phyloP scores from a whole-genome alignment of 2,797 vertebrate species.

The Pteronotus mesoamericanus region DNA sequence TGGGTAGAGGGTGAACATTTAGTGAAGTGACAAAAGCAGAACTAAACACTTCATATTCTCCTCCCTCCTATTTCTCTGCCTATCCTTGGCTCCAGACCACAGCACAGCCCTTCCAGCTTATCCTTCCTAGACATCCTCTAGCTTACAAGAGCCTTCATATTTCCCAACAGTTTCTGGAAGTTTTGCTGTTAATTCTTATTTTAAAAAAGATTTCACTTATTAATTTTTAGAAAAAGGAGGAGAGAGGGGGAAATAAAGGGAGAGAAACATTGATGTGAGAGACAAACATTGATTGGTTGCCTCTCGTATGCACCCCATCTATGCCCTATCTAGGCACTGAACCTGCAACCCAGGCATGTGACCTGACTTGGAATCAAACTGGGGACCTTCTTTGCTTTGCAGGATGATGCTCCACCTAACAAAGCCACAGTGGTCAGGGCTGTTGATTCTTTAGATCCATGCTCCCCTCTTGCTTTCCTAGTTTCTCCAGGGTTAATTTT shows the following conservation, averaged over 20 bases:
- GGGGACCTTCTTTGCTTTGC: background rate
- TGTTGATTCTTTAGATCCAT: background rate
- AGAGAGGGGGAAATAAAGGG: background rate
- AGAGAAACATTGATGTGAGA: background rate
- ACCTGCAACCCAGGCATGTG: background rate
- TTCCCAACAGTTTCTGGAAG: background rate
- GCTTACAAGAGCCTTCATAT: background rate
- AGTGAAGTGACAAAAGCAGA: background rate
- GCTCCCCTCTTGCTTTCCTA: background rate
- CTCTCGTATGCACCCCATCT: background rate
- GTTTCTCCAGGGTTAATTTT: background rate
- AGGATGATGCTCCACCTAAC: background rate
- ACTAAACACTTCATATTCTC: fast-evolving
- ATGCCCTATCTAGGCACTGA: background rate
- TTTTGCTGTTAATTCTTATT: background rate
- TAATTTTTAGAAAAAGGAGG: background rate
- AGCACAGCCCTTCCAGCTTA: background rate
- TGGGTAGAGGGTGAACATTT: background rate
- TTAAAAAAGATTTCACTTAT: background rate
- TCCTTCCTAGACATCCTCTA: background rate
- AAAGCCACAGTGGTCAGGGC: background rate
- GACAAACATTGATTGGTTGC: background rate
- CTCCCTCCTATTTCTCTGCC: background rate
- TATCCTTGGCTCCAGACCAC: background rate
- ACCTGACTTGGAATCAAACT: background rate